Base-by-base conservation (phyloP, 2,888 invertebrate species). In the Thereva nobilitata region DNA sequence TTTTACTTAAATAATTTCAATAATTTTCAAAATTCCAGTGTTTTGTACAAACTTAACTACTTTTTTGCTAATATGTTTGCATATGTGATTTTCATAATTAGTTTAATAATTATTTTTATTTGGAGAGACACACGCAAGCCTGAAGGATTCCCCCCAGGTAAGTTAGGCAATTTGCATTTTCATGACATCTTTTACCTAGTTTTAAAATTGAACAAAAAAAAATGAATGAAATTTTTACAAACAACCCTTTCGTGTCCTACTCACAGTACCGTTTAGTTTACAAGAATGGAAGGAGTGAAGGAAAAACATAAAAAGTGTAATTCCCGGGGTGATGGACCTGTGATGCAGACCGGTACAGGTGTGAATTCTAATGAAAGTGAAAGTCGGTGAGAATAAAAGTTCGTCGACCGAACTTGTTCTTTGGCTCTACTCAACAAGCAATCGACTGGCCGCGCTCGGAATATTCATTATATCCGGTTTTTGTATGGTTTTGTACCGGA, bases 111-210 rank as follows among this genome's bases (percentile, higher is more conserved):
- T 42, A 42, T 68, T 49, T 68, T 65, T 23, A 54, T 68, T 6
- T 70, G 70, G 70, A 52, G 54, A 8, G 70, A 71, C 56, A 76
- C 78, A 35, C 74, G 74, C 37, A 83, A 82, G 72, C 85, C 85
- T 0, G 77, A 74, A 69, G 80, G 80, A 61, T 85, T 79, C 75
- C 85, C 85, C 3, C 85, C 85, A 73, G 85, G 85, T 84, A 77
- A 75, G 78, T 74, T 59, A 35, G 5, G 47, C 3, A 40, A 41
- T 54, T 56, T 44, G 49, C 52, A 45, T 70, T 57, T 55, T 42
- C 2, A 23, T 23, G 23, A 23, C 23, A 2, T 23, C 23, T 23
- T n/a, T n/a, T 23, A 23, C 23, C 23, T 23, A 23, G 23, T 23
- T 23, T 23, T 23, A 23, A 23, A 55, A 7, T 55, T 52, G 4